Percentiles rank a stretch among this genome's conserved stretches.
Conservation (phyloP, 1,140 invertebrate species). For the Macrotrachela quadricornifera region DNA sequence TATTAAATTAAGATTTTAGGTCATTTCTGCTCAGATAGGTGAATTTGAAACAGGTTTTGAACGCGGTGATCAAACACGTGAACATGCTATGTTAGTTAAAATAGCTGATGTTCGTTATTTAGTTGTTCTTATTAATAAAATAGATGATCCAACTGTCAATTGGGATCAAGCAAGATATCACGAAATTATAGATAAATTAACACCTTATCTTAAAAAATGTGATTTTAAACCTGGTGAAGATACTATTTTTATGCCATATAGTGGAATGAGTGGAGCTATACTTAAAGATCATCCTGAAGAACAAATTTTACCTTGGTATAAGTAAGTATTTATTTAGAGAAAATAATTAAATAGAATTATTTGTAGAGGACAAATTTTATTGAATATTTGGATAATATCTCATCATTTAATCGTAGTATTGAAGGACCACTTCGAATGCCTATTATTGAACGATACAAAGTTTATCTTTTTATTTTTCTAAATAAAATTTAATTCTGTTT, state of each 20-base stretch:
- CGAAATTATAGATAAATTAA: conserved; percentile 68
- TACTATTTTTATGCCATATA: conserved; percentile 87
- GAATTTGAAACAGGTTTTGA: conserved; percentile 99
- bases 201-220: conserved; percentile 78
- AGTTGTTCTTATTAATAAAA: conserved; percentile 96
- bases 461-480: conserved; percentile 11
- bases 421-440: conserved; percentile 93
- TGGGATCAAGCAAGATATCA: conserved; percentile 66
- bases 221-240: conserved; percentile 92
- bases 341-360: too few relatives aligned
- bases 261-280: conserved; percentile 76
- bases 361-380: too few relatives aligned
- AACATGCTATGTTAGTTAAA: conserved; percentile 98
- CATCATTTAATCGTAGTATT: conserved; percentile 64
- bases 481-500: background rate
- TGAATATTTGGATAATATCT: conserved; percentile 77
- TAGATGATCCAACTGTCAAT: conserved; percentile 96
- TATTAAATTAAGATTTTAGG: too few relatives aligned
- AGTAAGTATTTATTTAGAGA: conserved; percentile 71
- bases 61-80: conserved; percentile 88
- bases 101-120: conserved; percentile 95
- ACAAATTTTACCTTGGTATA: conserved; percentile 69
- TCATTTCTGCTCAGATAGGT: conserved; percentile 87
- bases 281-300: conserved; percentile 55
- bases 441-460: conserved; percentile 89